These are phyloP conservation scores for Rhopalosiphum maidis DNA, from an alignment of 1,140 invertebrate species.

Conservation along the genomic window DNA sequence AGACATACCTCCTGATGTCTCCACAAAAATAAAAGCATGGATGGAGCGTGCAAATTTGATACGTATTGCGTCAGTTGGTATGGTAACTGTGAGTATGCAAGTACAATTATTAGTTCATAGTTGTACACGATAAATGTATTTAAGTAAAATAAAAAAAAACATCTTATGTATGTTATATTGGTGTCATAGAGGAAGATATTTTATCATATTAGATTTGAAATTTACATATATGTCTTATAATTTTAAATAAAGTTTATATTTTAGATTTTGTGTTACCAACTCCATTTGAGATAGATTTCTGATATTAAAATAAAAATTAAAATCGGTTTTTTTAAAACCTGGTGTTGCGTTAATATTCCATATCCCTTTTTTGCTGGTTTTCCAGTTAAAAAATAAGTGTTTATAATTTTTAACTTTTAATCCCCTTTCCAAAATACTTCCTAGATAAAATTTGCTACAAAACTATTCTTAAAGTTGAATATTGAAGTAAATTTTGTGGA, in stretches of 20 bases:
- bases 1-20: conserved; percentile 69
- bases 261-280: neutral
- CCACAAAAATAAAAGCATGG: conserved; percentile 75
- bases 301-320: neutral
- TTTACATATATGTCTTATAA: neutral
- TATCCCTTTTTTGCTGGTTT: no score
- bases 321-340: no score
- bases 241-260: neutral
- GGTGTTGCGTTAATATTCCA: no score
- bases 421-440: no score
- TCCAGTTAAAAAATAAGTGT: no score
- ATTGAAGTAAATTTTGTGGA: neutral
- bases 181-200: neutral
- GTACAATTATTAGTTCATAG: neutral
- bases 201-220: neutral
- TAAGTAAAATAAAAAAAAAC: neutral
- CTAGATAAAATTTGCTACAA: neutral
- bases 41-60: conserved; percentile 91
- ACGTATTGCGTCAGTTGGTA: conserved; percentile 91
- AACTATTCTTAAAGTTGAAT: neutral
- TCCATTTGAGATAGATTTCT: neutral
- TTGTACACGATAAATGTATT: neutral
- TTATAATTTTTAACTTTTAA: no score
- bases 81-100: conserved; percentile 87
- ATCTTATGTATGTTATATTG: neutral